A percentile compares a stretch with the other conserved stretches of the same genome.
phyloP scores from a whole-genome alignment of 2,113 vertebrate genomes.

The Nansenia antarctica region DNA sequence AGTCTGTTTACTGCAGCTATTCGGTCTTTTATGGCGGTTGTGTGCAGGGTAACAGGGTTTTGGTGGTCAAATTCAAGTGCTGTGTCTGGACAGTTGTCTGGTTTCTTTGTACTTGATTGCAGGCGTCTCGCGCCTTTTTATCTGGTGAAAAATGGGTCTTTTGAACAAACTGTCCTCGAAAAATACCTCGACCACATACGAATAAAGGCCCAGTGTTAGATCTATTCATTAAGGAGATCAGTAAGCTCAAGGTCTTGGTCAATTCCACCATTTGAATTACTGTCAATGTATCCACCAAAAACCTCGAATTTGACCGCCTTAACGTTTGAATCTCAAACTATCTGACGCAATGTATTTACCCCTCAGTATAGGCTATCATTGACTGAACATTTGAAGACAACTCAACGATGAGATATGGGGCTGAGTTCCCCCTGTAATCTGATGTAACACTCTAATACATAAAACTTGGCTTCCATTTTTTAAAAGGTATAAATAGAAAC shows the following conservation, averaged over 20 bases:
- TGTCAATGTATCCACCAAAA: background rate
- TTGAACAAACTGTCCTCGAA: constrained; percentile 20
- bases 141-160: constrained; percentile 22
- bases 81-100: constrained; percentile 92
- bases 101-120: constrained; percentile 86
- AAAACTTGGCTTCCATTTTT: background rate
- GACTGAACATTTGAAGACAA: too few species aligned
- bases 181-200: constrained; percentile 7
- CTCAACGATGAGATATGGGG: too few species aligned
- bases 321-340: background rate
- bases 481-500: background rate
- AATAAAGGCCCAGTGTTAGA: too few species aligned
- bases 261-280: background rate
- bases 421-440: too few species aligned
- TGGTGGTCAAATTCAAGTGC: constrained; percentile 99
- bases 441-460: background rate
- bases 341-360: background rate
- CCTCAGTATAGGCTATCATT: too few species aligned
- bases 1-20: constrained; percentile 61
- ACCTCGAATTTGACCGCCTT: background rate
- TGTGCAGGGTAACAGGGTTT: constrained; percentile 78
- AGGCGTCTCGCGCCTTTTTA: constrained; percentile 68
- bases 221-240: background rate
- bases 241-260: background rate
- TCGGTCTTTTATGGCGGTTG: constrained; percentile 80